Evolutionary conservation across 2,888 invertebrate genomes (phyloP), one percentile per base, ranked within the genome.

Genomic region (Polyommatus icarus): DNA sequence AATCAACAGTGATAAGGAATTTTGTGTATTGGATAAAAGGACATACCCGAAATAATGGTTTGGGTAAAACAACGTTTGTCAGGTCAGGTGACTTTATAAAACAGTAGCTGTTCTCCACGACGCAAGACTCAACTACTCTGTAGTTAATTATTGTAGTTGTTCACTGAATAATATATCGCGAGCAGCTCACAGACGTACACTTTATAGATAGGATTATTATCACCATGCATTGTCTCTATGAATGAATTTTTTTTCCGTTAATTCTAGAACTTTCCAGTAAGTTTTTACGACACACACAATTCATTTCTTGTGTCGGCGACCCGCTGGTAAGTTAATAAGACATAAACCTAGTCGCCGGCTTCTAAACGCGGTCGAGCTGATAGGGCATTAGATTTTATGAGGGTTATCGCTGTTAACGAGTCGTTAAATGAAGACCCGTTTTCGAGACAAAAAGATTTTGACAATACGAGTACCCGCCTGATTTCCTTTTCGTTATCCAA

Each of bases 361-460:
- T 67, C 29, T 29, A 67, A 67, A 6, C 29, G 67, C 32, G 29
- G 67, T 67, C 67, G 24, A 29, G 67, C 67, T 29, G 67, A 67
- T 67, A 29, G 29, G 20, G 67, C 29, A 18, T 67, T 67, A 67
- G 67, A 67, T 67, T 67, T 67, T 67, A 67, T 67, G 67, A 67
- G 67, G 67, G 67, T 67, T 67, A 67, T 67, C 67, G 29, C 29
- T 67, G 67, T 67, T 67, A 67, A 32, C 67, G 67, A 67, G 29
- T 29, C 67, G 67, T 67, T 67, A 67, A 67, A 67, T 67, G 67
- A 32, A 67, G 29, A 32, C 67, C 67, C 67, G 67, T 67, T 67
- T 67, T 67, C 20, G 12, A 67, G 67, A 29, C 67, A 67, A 67
- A 15, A 67, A 67, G 67, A 67, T 67, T 67, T 67, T 67, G 32